Evolutionary conservation across 2,113 vertebrate species (phyloP), one percentile per base, ranked within the genome.

Genomic region (Ceuthmochares aereus): DNA sequence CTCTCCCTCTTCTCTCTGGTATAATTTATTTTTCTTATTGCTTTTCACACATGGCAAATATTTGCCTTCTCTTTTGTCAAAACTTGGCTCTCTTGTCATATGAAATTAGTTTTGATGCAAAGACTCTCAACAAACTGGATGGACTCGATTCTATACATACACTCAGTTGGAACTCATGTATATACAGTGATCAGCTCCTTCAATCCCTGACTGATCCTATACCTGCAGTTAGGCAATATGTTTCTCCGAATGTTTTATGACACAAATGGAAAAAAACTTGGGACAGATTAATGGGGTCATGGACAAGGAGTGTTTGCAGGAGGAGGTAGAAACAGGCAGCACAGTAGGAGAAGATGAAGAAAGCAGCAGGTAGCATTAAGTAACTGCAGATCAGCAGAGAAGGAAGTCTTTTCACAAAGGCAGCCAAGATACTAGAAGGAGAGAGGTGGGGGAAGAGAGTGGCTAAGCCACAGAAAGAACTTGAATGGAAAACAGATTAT

Each of bases 401-500:
- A 91, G 82, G 66, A 96, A 96, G 82, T 74, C 67, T 83, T 84
- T 76, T 58, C 84, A 63, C 45, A 77, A 74, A 91, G 79, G 47
- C 72, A 93, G 94, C 77, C 80, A 94, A 84, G 69, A 89, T 34
- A n/a, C 58, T 36, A 72, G 64, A 72, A 60, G 64, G 81, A 84
- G 9, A 18, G 62, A 42, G 9, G 19, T 30, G 8, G 0, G 2
- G 17, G 15, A 63, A 25, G 27, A 87, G 15, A 45, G 73, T 27
- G 93, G 54, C 67, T 83, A 68, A 95, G 66, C 64, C 73, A 78
- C 73, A 82, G 80, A 79, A 89, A 75, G 87, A 75, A 56, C 66
- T 68, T 36, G 69, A 92, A 92, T 91, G 92, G 90, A 95, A 96
- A 96, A 92, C 47, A 97, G 77, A 95, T 96, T 70, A 66, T 62